Conservation (phyloP, 2,113 vertebrate species). For the Ariopsis seemanni region DNA sequence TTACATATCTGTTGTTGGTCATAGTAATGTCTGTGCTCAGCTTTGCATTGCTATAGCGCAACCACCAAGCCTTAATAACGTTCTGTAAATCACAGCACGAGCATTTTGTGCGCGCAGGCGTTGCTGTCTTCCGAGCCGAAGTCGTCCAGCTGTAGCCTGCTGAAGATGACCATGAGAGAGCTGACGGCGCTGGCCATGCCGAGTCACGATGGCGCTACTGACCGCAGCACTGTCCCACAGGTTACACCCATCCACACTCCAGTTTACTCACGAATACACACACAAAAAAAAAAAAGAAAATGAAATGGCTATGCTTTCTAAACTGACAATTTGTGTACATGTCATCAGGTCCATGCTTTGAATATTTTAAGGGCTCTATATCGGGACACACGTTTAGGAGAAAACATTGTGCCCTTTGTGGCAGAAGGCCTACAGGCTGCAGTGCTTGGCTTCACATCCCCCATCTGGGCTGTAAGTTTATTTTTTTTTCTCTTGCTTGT, state of each 20-base stretch:
- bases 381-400: conserved; percentile 89
- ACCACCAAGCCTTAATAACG: not conserved
- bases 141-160: conserved; percentile 81
- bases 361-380: conserved; percentile 94
- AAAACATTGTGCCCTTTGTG: conserved; percentile 90
- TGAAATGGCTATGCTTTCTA: not conserved
- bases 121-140: conserved; percentile 92
- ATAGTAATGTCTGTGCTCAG: not conserved
- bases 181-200: conserved; percentile 81
- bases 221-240: conserved; percentile 83
- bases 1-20: not conserved
- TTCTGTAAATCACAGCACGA: not conserved
- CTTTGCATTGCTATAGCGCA: not conserved
- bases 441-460: conserved; percentile 89
- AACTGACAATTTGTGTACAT: not conserved
- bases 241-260: conserved; percentile 62
- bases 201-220: conserved; percentile 56
- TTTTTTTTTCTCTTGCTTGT: not conserved
- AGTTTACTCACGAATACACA: not conserved
- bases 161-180: conserved; percentile 91
- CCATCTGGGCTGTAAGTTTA: conserved; percentile 93
- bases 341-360: conserved; percentile 87
- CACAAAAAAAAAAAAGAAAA: not conserved
- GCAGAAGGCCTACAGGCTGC: conserved; percentile 88
- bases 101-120: conserved; percentile 70